Percentiles rank a stretch among this genome's conserved stretches.
phyloP scores from a whole-genome alignment of 2,888 invertebrate genomes.

The Idaea dimidiata region DNA sequence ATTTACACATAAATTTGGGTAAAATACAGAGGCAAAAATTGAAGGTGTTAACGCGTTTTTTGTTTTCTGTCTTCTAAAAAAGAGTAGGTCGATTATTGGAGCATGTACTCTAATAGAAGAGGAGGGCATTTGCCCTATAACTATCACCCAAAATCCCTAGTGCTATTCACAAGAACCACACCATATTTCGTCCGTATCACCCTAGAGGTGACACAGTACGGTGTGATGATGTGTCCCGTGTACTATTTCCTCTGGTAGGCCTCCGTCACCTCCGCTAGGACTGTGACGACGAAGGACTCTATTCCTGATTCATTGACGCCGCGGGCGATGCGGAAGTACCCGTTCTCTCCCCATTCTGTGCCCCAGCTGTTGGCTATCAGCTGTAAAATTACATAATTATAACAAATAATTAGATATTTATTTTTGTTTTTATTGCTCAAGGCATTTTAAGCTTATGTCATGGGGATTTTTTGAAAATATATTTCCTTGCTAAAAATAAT shows the following conservation, averaged over 20 bases:
- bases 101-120: too few relatives aligned
- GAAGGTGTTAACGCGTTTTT: too few relatives aligned
- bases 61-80: too few relatives aligned
- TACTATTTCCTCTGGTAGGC: constrained; percentile 65
- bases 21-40: too few relatives aligned
- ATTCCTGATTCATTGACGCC: constrained; percentile 94
- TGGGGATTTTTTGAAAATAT: too few relatives aligned
- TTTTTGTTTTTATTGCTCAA: too few relatives aligned
- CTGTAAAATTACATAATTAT: constrained; percentile 73
- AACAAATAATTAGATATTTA: not conserved
- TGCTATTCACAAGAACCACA: constrained; percentile 52
- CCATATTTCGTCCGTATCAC: constrained; percentile 51
- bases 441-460: too few relatives aligned
- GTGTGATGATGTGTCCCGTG: constrained; percentile 49
- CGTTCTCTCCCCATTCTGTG: constrained; percentile 93
- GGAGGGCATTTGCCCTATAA: too few relatives aligned
- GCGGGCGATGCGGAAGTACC: constrained; percentile 92
- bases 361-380: constrained; percentile 98
- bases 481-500: too few relatives aligned
- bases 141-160: constrained; percentile 48
- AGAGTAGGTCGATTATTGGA: too few relatives aligned
- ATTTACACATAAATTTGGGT: too few relatives aligned
- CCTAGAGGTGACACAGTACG: constrained; percentile 55
- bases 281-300: constrained; percentile 92
- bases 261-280: constrained; percentile 83